A percentile compares a stretch with the other conserved stretches of the same genome.
Evolutionary conservation across 1,140 invertebrate genomes (phyloP).

Genomic region (Brachionus rotundiformis): DNA sequence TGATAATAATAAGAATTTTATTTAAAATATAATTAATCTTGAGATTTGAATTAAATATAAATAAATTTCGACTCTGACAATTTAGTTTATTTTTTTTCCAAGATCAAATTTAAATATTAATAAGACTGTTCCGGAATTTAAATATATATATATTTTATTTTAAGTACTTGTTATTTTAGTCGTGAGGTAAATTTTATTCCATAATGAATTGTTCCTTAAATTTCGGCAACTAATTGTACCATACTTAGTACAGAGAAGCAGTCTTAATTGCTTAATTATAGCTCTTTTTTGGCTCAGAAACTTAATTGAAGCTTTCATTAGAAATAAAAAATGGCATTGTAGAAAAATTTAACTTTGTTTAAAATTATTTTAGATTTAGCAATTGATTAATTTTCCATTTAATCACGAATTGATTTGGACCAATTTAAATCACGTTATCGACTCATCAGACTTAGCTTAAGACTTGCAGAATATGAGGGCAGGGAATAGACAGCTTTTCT

Average conservation of each 20-base stretch:
- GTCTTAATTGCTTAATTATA: background rate
- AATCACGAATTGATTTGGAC: background rate
- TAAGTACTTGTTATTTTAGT: background rate
- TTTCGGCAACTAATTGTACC: background rate
- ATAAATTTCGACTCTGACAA: background rate
- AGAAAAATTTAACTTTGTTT: background rate
- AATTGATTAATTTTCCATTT: background rate
- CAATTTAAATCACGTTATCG: background rate
- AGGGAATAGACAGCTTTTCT: too few relatives aligned
- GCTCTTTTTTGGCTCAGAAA: background rate
- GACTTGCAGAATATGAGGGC: too few relatives aligned
- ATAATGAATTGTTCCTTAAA: background rate
- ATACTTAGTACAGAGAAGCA: background rate
- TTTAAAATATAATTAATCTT: background rate
- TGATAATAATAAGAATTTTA: background rate
- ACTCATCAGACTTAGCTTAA: background rate
- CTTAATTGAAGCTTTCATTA: background rate
- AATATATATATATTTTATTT: background rate
- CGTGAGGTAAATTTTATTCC: background rate
- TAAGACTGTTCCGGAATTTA: background rate
- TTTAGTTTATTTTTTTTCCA: background rate
- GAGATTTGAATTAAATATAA: constrained; percentile 10
- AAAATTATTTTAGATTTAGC: background rate
- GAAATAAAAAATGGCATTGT: background rate
- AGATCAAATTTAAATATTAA: too few relatives aligned